Evolutionary conservation across 2,797 vertebrate genomes (phyloP).

Genomic region (Syngnathus rostellatus): DNA sequence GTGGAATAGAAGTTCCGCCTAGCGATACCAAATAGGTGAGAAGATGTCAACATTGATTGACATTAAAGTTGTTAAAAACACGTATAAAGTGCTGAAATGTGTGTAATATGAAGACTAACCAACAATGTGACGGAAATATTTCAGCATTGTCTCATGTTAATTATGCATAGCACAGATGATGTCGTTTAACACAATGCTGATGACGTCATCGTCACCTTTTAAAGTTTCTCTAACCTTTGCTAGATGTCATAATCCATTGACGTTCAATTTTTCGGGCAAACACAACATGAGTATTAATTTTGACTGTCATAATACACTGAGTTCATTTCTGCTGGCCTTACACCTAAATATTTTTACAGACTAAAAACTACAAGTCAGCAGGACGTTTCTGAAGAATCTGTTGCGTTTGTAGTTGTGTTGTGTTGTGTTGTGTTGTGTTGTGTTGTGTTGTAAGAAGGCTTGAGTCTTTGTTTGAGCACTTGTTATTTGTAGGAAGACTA

Average conservation of each 20-base stretch:
- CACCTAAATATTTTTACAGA: too few relatives aligned
- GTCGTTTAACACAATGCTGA: too few relatives aligned
- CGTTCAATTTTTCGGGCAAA: too few relatives aligned
- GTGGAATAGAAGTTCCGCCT: conserved; percentile 25
- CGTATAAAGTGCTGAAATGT: background rate
- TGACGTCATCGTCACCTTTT: too few relatives aligned
- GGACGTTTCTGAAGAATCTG: background rate
- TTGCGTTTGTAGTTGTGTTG: background rate
- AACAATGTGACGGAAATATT: background rate
- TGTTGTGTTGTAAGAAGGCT: background rate
- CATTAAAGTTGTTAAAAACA: background rate
- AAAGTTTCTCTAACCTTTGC: too few relatives aligned
- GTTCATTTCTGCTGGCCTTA: too few relatives aligned
- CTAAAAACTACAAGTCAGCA: too few relatives aligned
- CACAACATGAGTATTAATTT: too few relatives aligned
- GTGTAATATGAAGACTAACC: background rate
- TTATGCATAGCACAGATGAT: background rate
- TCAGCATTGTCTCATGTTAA: background rate
- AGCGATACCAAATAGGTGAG: background rate
- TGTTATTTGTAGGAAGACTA: too few relatives aligned
- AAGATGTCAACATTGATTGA: background rate
- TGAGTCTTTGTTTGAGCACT: background rate
- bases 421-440: background rate
- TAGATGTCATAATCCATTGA: too few relatives aligned
- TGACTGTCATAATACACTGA: too few relatives aligned